A percentile compares a stretch with the other conserved stretches of the same genome.
Conservation (phyloP, 1,140 invertebrate genomes). For the Protaetia brevitarsis region DNA sequence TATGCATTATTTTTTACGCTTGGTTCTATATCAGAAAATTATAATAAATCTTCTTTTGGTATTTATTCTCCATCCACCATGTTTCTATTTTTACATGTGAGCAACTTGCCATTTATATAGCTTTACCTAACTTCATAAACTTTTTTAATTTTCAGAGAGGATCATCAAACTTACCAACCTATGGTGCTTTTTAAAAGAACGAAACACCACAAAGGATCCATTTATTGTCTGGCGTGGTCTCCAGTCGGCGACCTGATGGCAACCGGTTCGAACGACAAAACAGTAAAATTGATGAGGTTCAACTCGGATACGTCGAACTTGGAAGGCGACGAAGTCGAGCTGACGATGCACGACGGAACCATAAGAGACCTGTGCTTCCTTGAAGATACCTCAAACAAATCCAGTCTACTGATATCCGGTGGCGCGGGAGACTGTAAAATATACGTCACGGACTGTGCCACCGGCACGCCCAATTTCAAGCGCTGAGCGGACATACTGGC, state of each 20-base stretch:
- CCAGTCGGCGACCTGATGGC: constrained; percentile 92
- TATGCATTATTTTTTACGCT: no score
- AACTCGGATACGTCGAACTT: constrained; percentile 84
- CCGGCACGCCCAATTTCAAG: constrained; percentile 84
- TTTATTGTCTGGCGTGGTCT: constrained; percentile 97
- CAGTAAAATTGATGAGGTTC: constrained; percentile 93
- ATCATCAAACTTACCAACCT: constrained; percentile 78
- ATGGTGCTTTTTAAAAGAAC: constrained; percentile 89
- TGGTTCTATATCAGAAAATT: no score
- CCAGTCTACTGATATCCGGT: constrained; percentile 89
- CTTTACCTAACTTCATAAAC: not conserved
- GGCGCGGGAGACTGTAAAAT: constrained; percentile 98
- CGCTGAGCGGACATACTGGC: constrained; percentile 91
- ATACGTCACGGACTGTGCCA: constrained; percentile 96
- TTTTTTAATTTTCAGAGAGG: constrained; percentile 59
- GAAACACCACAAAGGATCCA: constrained; percentile 97
- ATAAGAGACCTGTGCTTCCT: constrained; percentile 96
- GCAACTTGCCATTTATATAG: no score
- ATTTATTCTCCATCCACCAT: no score
- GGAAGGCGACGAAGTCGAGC: constrained; percentile 82
- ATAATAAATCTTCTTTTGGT: no score
- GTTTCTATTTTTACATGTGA: no score
- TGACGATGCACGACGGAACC: constrained; percentile 97
- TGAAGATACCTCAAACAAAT: constrained; percentile 89
- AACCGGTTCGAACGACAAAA: constrained; percentile 98